Base-by-base conservation (phyloP, 1,140 invertebrate genomes). In the Philotrypesis tridentata region DNA sequence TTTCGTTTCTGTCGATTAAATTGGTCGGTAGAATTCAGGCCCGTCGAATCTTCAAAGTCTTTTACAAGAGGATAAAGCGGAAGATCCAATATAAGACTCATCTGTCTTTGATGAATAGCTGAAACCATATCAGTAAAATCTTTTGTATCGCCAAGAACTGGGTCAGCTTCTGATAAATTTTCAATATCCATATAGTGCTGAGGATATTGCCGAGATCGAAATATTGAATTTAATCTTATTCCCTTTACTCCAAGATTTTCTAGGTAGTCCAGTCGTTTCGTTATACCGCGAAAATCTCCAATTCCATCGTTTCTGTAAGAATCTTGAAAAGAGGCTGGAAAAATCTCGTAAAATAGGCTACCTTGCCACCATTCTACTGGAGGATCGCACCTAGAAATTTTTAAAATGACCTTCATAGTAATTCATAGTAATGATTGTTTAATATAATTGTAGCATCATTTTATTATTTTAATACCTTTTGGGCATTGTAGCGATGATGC, bases 261-360 rank as follows among this genome's bases (percentile, higher is more conserved):
- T 0, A 97, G 88, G 84, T 97, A 96, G 81, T 95, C 94, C 11
- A 95, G 88, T 84, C 94, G 93, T 72, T 93, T 92, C 1, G 92
- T 91, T 40, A 97, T 92, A 1, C 96, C 96, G 84, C 92, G 93
- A 0, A 97, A 88, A 89, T 97, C 95, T 33, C 96, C 96, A 83
- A 94, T 93, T 4, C 95, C 95, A 89, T 96, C 95, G 83, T 95
- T 94, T 72, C 89, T 90, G 86, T 95, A 94, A 0, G 95, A 94
- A 86, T 97, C 96, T 88, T 96, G 94, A 87, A 96, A 97, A 65
- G 95, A 96, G 0, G 95, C 95, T 3, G 96, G 95, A 85, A 96
- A 96, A 76, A 97, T 94, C 91, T 97, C 96, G 87, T 97, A 97
- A 85, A 97, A 95, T 1, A 96, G 92, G 74, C 93, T 94, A 17